A percentile compares a stretch with the other conserved stretches of the same genome.
These are phyloP conservation scores for Lordiphosa stackelbergi DNA, from an alignment of 1,140 invertebrate genomes.

Conservation along the genomic window DNA sequence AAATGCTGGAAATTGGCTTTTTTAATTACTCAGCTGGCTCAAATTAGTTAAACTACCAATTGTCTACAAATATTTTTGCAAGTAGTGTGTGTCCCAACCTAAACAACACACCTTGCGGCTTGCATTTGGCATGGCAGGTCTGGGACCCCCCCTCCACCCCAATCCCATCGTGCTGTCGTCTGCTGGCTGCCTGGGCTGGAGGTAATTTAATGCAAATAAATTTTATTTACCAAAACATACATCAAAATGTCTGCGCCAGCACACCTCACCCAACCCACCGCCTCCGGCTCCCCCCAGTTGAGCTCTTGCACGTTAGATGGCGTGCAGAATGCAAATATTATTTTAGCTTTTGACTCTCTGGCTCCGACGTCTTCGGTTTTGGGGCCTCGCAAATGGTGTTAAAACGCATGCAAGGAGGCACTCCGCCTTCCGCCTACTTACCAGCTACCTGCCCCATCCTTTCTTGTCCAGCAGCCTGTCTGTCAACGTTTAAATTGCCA, in stretches of 20 bases:
- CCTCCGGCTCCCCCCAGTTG: conserved; percentile 8
- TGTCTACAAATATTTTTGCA: conserved; percentile 74
- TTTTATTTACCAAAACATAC: conserved; percentile 74
- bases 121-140: not conserved
- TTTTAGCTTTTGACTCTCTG: conserved; percentile 63
- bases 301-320: conserved; percentile 65
- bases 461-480: conserved; percentile 48
- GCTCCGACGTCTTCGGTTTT: conserved; percentile 40
- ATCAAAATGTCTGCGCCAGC: conserved; percentile 72
- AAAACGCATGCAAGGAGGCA: conserved; percentile 63
- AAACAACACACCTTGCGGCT: conserved; percentile 32
- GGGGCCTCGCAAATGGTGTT: conserved; percentile 65
- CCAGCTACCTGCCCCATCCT: not conserved
- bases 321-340: conserved; percentile 75
- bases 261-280: conserved; percentile 18
- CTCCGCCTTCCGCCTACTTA: not conserved
- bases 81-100: conserved; percentile 53
- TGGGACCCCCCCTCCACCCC: not conserved
- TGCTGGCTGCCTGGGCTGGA: conserved; percentile 45
- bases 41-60: conserved; percentile 74
- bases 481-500: conserved; percentile 73
- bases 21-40: conserved; percentile 69
- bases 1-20: conserved; percentile 26
- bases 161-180: conserved; percentile 16
- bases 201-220: conserved; percentile 76